Base-by-base conservation (phyloP, 2,888 invertebrate genomes). In the Athalia rosae region DNA sequence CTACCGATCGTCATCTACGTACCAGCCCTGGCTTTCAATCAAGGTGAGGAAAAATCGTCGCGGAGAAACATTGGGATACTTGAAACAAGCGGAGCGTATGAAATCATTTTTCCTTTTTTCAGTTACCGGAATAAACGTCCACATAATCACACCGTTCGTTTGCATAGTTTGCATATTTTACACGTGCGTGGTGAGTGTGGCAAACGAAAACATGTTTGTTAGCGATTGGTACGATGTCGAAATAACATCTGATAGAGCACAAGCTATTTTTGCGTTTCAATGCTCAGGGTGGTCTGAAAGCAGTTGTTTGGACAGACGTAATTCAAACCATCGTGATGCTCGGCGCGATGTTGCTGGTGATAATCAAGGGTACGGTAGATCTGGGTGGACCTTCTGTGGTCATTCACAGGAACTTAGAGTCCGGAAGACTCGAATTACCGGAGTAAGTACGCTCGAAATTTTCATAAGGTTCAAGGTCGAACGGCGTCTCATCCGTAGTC, bases 121-220 rank as follows among this genome's bases (percentile, higher is more conserved):
- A 96, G 97, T 97, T 41, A 97, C 97, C 79, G 97, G 96, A 69
- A 93, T 97, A 8, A 94, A 95, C 84, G 93, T 96, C 58, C 95
- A 96, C 88, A 91, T 95, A 56, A 94, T 96, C 15, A 96, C 97
- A 0, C 94, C 96, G 3, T 93, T 95, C 59, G 95, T 97, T 3
- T 96, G 96, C 87, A 89, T 93, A 83, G 95, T 96, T 82, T 96
- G 97, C 91, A 95, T 96, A 86, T 95, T 97, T 88, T 97, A 97
- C 86, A 97, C 96, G 0, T 94, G 95, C 83, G 92, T 95, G 88
- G 95, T 96, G 91, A 93, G 94, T 92, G 28, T 28, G 28, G 28
- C 28, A 28, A 28, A 28, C 28, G 28, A 28, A 0, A 28, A 28
- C 28, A 28, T 28, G 28, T 28, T 28, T 28, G 28, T 28, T 28